These are phyloP conservation scores for Hydrozoanthus tunicans DNA, from an alignment of 64 coral and sea anemone species.

Conservation along the genomic window DNA sequence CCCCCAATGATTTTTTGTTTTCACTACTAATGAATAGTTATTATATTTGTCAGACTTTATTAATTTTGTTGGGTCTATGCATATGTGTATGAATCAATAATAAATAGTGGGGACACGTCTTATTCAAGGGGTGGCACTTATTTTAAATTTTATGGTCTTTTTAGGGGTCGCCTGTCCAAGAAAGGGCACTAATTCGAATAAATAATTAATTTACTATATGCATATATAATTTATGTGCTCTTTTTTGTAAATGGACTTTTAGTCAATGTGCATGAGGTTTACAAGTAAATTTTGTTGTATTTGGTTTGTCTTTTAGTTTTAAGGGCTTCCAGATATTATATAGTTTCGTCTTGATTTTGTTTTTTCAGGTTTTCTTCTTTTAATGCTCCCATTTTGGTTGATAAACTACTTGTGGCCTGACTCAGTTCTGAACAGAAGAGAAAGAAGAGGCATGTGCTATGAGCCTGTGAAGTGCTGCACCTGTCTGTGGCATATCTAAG, in stretches of 20 bases:
- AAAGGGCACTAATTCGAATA: too few relatives aligned
- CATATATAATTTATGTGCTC: too few relatives aligned
- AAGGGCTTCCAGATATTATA: neutral
- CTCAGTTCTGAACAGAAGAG: conserved; percentile 89
- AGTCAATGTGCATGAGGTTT: neutral
- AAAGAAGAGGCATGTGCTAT: conserved; percentile 89
- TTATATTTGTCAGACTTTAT: too few relatives aligned
- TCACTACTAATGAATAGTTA: too few relatives aligned
- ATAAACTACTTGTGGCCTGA: conserved; percentile 97
- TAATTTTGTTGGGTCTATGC: too few relatives aligned
- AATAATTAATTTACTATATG: too few relatives aligned
- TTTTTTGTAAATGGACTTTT: neutral
- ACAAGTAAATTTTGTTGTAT: neutral
- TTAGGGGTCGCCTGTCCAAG: too few relatives aligned
- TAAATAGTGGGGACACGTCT: too few relatives aligned
- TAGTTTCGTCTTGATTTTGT: neutral
- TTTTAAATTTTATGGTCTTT: too few relatives aligned
- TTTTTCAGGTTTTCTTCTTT: conserved; percentile 77
- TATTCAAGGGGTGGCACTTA: too few relatives aligned
- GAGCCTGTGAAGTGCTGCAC: conserved; percentile 98
- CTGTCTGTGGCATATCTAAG: conserved; percentile 97
- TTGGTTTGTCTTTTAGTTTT: neutral
- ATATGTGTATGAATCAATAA: too few relatives aligned
- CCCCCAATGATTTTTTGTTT: too few relatives aligned
- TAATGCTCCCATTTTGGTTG: conserved; percentile 97